These are phyloP conservation scores for Penaeus japonicus DNA, from an alignment of 1,140 invertebrate genomes.

Conservation along the genomic window DNA sequence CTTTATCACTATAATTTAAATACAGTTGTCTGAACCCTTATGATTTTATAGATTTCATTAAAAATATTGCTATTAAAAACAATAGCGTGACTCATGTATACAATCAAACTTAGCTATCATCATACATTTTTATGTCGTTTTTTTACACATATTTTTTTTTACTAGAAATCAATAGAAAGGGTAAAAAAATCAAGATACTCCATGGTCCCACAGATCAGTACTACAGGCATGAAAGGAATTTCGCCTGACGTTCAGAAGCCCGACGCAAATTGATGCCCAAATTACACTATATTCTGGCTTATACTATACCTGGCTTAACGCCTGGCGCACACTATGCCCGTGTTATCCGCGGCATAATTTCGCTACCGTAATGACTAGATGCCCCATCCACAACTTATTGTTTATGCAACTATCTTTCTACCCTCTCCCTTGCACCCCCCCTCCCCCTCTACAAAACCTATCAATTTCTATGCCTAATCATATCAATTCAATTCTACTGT, in stretches of 20 bases:
- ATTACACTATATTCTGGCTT: no score
- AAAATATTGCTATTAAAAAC: no score
- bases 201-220: slow-evolving; percentile 43
- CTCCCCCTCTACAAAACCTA: no score
- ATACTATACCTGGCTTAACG: no score
- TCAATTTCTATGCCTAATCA: no score
- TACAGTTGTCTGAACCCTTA: no score
- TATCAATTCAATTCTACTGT: no score
- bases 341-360: background rate
- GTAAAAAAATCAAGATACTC: slow-evolving; percentile 36
- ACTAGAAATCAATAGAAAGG: slow-evolving; percentile 41
- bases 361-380: slow-evolving; percentile 43
- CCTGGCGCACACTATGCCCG: background rate
- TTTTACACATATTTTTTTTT: slow-evolving; percentile 18
- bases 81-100: background rate
- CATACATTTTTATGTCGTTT: background rate
- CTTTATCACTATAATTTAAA: no score
- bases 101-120: background rate
- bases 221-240: slow-evolving; percentile 41
- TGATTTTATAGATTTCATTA: no score
- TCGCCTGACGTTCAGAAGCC: background rate
- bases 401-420: background rate
- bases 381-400: slow-evolving; percentile 30
- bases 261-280: no score
- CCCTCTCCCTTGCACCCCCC: no score